Conservation (phyloP, 1,140 invertebrate species). For the Globodera rostochiensis region DNA sequence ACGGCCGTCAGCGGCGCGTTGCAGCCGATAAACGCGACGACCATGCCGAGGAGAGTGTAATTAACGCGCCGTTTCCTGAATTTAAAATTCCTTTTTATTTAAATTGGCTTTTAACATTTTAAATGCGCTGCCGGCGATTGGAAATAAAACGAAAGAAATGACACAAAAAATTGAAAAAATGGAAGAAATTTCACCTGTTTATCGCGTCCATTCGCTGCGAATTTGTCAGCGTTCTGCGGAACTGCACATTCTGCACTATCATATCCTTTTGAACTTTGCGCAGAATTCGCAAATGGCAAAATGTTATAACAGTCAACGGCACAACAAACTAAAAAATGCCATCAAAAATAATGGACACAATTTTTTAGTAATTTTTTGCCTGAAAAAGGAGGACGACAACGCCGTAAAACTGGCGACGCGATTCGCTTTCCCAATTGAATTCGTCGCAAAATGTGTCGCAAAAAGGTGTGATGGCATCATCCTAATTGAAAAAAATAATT, state of each 20-base stretch:
- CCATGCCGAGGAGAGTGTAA: slow-evolving; percentile 61
- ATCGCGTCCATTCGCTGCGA: slow-evolving; percentile 57
- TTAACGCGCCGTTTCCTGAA: slow-evolving; percentile 54
- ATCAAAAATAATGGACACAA: neutral
- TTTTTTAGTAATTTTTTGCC: neutral
- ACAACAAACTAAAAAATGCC: slow-evolving; percentile 51
- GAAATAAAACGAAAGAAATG: too few relatives aligned
- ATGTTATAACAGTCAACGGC: slow-evolving; percentile 58
- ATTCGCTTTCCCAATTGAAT: slow-evolving; percentile 54
- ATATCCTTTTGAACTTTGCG: slow-evolving; percentile 56
- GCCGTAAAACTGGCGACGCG: slow-evolving; percentile 49
- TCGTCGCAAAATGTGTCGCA: slow-evolving; percentile 62
- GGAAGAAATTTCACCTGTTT: slow-evolving; percentile 25
- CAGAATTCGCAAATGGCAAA: slow-evolving; percentile 56
- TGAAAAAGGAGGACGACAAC: slow-evolving; percentile 56
- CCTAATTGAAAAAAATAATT: slow-evolving; percentile 12
- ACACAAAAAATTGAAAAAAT: neutral
- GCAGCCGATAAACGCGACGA: slow-evolving; percentile 53
- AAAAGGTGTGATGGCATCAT: slow-evolving; percentile 45
- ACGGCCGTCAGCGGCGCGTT: slow-evolving; percentile 58
- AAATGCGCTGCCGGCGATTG: neutral
- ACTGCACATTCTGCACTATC: slow-evolving; percentile 61
- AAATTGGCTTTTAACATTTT: neutral
- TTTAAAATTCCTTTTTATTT: slow-evolving; percentile 16
- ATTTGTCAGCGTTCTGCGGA: slow-evolving; percentile 49